Evolutionary conservation across 2,113 vertebrate species (phyloP).

Genomic region (Solenodon paradoxus): DNA sequence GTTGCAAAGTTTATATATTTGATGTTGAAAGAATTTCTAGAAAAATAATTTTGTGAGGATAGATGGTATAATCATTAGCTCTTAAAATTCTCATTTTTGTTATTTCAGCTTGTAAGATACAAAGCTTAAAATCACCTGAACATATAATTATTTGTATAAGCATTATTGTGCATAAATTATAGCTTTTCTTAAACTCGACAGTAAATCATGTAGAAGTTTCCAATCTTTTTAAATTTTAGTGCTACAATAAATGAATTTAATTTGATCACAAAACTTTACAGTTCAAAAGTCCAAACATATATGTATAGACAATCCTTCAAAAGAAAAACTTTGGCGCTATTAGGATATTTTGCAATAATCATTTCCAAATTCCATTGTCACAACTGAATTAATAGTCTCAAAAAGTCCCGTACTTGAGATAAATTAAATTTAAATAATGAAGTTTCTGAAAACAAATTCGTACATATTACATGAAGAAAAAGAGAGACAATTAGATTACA

Average conservation of each 20-base stretch:
- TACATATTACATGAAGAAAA: background rate
- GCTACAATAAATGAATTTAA: background rate
- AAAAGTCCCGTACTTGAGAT: background rate
- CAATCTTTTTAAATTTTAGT: background rate
- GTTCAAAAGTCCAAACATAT: too few relatives aligned
- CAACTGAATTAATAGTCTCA: background rate
- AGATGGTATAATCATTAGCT: background rate
- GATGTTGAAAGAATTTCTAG: background rate
- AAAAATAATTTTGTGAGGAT: background rate
- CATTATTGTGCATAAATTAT: background rate
- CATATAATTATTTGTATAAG: background rate
- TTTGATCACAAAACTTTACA: background rate
- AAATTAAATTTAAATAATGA: background rate
- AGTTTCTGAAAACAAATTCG: background rate
- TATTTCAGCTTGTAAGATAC: too few relatives aligned
- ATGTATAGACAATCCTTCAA: background rate
- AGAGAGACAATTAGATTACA: background rate
- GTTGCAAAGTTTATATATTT: background rate
- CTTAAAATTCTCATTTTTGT: too few relatives aligned
- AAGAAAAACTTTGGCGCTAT: background rate
- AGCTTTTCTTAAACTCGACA: background rate
- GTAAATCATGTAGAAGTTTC: background rate
- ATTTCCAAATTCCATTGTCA: background rate
- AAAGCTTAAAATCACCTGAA: background rate
- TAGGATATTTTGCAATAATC: background rate